phyloP scores from a whole-genome alignment of 2,113 vertebrate species.

The Struthidea cinerea region DNA sequence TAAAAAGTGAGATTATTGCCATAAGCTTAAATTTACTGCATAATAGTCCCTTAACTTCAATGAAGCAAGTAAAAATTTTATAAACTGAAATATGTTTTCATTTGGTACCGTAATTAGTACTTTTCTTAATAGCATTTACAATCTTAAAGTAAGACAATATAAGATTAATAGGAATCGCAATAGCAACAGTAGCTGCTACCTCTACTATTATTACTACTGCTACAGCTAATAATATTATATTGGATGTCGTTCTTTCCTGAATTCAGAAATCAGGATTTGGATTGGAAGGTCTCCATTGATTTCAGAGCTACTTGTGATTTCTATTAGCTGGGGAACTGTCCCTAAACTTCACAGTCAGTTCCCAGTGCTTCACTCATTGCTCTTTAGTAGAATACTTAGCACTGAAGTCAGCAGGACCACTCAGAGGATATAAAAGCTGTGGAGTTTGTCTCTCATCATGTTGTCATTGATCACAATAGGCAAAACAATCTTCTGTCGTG shows the following conservation, averaged over 20 bases:
- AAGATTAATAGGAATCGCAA: background rate
- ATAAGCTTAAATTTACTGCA: background rate
- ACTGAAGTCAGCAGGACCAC: background rate
- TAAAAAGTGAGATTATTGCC: background rate
- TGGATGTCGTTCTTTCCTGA: background rate
- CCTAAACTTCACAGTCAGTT: background rate
- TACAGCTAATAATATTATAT: background rate
- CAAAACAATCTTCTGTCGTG: background rate
- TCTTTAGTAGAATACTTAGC: background rate
- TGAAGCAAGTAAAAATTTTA: background rate
- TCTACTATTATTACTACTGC: background rate
- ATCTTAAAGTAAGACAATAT: background rate
- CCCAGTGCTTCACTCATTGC: background rate
- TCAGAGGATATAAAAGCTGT: background rate
- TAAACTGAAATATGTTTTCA: background rate
- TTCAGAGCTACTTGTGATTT: background rate
- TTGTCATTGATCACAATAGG: background rate
- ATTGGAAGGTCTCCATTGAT: background rate
- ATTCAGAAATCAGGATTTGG: background rate
- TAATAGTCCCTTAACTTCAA: background rate
- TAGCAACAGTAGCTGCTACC: background rate
- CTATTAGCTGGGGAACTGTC: background rate
- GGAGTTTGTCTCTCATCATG: background rate
- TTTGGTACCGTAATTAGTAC: background rate
- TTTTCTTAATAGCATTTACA: background rate